Evolutionary conservation across 2,797 vertebrate species (phyloP).

Genomic region (Alectoris magna): DNA sequence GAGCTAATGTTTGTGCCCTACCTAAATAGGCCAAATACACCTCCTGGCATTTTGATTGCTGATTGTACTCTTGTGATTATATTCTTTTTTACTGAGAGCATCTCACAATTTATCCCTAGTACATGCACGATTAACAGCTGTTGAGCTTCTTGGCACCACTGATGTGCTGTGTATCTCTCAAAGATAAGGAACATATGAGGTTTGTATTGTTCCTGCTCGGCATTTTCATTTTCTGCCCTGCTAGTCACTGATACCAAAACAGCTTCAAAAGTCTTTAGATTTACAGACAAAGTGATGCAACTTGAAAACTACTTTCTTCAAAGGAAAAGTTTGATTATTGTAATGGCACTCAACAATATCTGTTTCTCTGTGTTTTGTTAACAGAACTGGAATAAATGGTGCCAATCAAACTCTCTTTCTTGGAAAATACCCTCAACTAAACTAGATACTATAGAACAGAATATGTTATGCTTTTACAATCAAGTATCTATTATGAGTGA

Average conservation of each 20-base stretch:
- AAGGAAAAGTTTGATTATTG: neutral
- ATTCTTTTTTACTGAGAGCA: neutral
- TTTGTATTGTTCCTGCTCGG: constrained; percentile 16
- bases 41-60: neutral
- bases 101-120: neutral
- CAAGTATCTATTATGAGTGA: constrained; percentile 11
- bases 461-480: neutral
- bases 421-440: neutral
- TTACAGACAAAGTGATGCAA: neutral
- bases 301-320: neutral
- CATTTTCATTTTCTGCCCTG: constrained; percentile 47
- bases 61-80: neutral
- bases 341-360: constrained; percentile 13
- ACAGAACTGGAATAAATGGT: neutral
- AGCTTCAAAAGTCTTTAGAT: constrained; percentile 42
- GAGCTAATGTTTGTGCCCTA: neutral
- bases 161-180: neutral
- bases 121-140: neutral
- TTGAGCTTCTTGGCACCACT: neutral
- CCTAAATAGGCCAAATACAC: neutral
- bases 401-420: constrained; percentile 38
- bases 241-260: constrained; percentile 45
- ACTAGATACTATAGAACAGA: neutral
- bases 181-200: neutral
- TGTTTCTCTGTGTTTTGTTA: constrained; percentile 14